These are phyloP conservation scores for Marmota monax DNA, from an alignment of 2,113 vertebrate species.

Conservation along the genomic window DNA sequence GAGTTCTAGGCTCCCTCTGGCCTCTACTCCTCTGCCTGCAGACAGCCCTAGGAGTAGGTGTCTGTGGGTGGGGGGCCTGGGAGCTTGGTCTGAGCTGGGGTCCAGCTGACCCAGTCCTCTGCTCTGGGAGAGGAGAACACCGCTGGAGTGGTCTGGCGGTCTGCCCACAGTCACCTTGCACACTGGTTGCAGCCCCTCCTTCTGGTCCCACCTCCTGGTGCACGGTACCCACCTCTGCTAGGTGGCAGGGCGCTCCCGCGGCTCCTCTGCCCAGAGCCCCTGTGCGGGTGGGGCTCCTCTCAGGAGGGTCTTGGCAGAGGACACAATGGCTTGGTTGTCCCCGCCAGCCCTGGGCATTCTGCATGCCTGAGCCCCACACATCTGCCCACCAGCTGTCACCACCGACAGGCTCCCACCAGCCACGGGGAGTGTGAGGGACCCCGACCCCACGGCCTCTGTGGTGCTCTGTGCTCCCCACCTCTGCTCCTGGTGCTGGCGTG, in stretches of 20 bases:
- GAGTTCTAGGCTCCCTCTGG: background rate
- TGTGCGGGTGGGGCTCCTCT: background rate
- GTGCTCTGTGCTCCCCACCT: too few species aligned
- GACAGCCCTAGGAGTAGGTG: background rate
- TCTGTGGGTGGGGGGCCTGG: background rate
- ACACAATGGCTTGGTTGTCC: fast-evolving
- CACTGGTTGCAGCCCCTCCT: fast-evolving
- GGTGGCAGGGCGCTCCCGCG: too few species aligned
- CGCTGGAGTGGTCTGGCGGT: background rate
- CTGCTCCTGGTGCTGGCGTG: too few species aligned
- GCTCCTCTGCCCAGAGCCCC: background rate
- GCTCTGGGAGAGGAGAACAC: background rate
- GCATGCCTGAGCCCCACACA: fast-evolving
- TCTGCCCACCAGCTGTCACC: background rate
- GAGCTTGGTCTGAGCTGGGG: too few species aligned
- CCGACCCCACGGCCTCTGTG: too few species aligned
- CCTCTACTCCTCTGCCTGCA: too few species aligned
- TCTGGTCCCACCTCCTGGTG: too few species aligned
- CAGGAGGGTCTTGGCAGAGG: background rate
- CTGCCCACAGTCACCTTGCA: background rate
- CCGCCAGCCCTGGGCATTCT: fast-evolving
- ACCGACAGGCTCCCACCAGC: background rate
- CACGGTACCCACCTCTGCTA: background rate
- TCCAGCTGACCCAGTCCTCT: background rate
- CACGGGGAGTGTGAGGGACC: background rate